Percentiles rank a stretch among this genome's conserved stretches.
phyloP scores from a whole-genome alignment of 2,888 invertebrate species.

The Falcaria lacertinaria region DNA sequence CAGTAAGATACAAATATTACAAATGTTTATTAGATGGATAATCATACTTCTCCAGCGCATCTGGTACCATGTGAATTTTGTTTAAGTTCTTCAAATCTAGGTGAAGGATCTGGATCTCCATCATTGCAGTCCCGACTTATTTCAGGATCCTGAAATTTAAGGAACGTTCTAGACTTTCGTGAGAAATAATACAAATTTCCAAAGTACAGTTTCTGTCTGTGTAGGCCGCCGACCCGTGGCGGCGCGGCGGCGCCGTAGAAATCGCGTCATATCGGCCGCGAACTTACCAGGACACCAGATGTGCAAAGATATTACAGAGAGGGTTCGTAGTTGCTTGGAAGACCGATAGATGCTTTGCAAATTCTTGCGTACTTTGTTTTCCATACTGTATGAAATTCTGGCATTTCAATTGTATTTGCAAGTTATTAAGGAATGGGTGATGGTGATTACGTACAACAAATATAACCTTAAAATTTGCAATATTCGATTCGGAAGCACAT shows the following conservation, averaged over 20 bases:
- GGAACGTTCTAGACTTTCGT: no score
- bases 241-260: conserved; percentile 17
- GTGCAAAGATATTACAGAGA: conserved; percentile 9
- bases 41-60: conserved; percentile 89
- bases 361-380: no score
- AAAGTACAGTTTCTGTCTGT: no score
- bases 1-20: neutral
- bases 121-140: conserved; percentile 93
- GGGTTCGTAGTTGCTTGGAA: no score
- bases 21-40: neutral
- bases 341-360: no score
- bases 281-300: conserved; percentile 50
- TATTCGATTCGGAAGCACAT: no score
- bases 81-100: conserved; percentile 80
- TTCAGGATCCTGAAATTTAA: conserved; percentile 82
- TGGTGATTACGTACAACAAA: no score
- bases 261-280: conserved; percentile 59
- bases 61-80: conserved; percentile 93
- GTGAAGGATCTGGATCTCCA: conserved; percentile 87
- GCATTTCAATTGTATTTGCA: no score
- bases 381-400: no score
- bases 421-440: no score
- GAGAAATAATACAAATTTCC: no score
- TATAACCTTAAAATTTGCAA: no score
- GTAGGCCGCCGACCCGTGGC: conserved; percentile 1